These are phyloP conservation scores for Phaethornis superciliosus DNA, from an alignment of 2,113 vertebrate genomes.

Conservation along the genomic window DNA sequence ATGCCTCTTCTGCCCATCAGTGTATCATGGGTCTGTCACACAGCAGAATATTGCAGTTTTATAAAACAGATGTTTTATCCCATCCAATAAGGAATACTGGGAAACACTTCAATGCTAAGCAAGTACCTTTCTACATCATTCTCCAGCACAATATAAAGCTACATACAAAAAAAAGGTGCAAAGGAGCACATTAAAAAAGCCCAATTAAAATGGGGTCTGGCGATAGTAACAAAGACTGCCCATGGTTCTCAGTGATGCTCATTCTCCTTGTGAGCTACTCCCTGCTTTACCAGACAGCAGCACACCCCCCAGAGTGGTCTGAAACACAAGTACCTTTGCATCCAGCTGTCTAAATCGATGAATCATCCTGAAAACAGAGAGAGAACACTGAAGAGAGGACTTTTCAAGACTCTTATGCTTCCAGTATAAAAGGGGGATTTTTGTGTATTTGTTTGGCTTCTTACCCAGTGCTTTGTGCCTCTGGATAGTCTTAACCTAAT, in stretches of 20 bases:
- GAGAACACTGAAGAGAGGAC: not conserved
- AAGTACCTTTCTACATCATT: not conserved
- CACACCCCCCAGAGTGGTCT: not conserved
- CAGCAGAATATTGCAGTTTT: not conserved
- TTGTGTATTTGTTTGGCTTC: not conserved
- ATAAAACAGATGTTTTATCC: not conserved
- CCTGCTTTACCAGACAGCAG: not conserved
- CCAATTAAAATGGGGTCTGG: not conserved
- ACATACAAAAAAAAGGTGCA: not conserved
- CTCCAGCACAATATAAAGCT: not conserved
- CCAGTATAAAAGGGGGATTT: not conserved
- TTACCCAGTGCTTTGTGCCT: not conserved
- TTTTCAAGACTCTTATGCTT: not conserved
- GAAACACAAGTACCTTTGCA: conserved; percentile 70
- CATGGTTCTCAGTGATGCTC: not conserved
- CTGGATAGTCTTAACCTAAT: not conserved
- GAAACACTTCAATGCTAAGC: not conserved
- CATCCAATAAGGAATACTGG: not conserved
- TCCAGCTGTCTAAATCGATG: conserved; percentile 80
- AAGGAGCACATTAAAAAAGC: not conserved
- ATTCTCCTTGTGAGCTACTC: not conserved
- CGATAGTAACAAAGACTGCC: not conserved
- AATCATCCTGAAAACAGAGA: conserved; percentile 64
- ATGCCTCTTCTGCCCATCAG: rapidly evolving
- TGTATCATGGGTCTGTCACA: not conserved